Percentiles rank a stretch among this genome's conserved stretches.
Evolutionary conservation across 1,140 invertebrate species (phyloP).

Genomic region (Sarcophaga bullata): DNA sequence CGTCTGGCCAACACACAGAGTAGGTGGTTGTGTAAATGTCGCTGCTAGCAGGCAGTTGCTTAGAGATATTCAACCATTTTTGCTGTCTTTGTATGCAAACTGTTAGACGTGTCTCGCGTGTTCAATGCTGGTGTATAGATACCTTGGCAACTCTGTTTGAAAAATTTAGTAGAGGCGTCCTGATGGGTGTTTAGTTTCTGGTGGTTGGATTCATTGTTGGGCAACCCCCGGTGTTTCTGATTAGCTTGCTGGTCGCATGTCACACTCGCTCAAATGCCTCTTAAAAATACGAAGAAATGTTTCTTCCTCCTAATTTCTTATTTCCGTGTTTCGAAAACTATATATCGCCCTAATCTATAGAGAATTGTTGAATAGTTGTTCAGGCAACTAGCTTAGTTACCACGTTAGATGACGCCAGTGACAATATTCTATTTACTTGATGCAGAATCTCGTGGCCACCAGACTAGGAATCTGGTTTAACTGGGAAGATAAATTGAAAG

Average conservation of each 20-base stretch:
- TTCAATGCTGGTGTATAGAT: background rate
- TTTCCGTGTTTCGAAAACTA: background rate
- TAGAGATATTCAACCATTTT: conserved; percentile 16
- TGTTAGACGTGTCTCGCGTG: conserved; percentile 32
- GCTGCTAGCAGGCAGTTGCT: background rate
- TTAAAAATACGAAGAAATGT: conserved; percentile 10
- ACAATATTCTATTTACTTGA: background rate
- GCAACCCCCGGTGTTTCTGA: background rate
- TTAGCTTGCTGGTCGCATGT: background rate
- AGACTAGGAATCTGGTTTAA: too few species aligned
- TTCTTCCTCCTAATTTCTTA: background rate
- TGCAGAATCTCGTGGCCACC: too few species aligned
- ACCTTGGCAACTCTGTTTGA: conserved; percentile 9
- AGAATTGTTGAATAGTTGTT: background rate
- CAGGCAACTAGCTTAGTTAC: background rate
- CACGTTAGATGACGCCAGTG: conserved; percentile 17
- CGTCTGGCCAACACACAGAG: background rate
- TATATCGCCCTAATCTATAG: conserved; percentile 31
- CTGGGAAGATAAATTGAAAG: too few species aligned
- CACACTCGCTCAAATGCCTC: background rate
- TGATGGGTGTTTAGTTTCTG: conserved; percentile 32
- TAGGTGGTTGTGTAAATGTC: conserved; percentile 16
- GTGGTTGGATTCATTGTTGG: conserved; percentile 28
- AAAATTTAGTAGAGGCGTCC: conserved; percentile 2
- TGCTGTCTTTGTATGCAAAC: conserved; percentile 26